Conservation (phyloP, 2,113 vertebrate species). For the Brachyistius frenatus region DNA sequence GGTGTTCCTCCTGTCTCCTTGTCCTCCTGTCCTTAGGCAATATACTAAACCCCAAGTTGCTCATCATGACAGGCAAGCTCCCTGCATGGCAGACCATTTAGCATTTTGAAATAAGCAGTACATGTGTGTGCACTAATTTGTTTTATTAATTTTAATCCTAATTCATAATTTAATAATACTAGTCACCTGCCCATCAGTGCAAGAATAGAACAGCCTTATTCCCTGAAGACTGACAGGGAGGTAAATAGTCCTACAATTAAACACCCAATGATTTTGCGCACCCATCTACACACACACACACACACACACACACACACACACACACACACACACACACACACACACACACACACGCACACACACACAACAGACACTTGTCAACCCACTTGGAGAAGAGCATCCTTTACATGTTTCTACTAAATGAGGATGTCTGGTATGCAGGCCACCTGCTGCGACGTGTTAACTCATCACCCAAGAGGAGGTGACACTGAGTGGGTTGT, state of each 20-base stretch:
- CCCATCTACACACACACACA: constrained; percentile 23
- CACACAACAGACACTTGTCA: constrained; percentile 4
- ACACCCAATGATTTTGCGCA: constrained; percentile 21
- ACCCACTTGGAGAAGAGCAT: constrained; percentile 24
- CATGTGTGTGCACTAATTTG: too few species aligned
- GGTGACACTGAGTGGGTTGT: constrained; percentile 63
- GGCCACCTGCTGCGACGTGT: constrained; percentile 64
- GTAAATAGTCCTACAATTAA: constrained; percentile 19
- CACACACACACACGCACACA: neutral
- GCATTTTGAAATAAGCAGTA: too few species aligned
- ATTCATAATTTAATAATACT: too few species aligned
- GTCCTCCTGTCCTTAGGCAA: too few species aligned
- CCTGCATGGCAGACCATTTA: too few species aligned
- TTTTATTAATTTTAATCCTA: neutral
- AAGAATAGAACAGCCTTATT: neutral
- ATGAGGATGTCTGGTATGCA: constrained; percentile 65
- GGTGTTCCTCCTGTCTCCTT: too few species aligned
- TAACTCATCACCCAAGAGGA: constrained; percentile 70
- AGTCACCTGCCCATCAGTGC: neutral
- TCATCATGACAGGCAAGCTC: too few species aligned
- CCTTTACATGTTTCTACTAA: constrained; percentile 60
- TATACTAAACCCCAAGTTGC: too few species aligned
- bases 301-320: neutral
- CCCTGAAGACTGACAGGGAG: constrained; percentile 14
- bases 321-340: neutral